Evolutionary conservation across 1,140 invertebrate genomes (phyloP), one percentile per base, ranked within the genome.

Genomic region (Lordiphosa clarofinis): DNA sequence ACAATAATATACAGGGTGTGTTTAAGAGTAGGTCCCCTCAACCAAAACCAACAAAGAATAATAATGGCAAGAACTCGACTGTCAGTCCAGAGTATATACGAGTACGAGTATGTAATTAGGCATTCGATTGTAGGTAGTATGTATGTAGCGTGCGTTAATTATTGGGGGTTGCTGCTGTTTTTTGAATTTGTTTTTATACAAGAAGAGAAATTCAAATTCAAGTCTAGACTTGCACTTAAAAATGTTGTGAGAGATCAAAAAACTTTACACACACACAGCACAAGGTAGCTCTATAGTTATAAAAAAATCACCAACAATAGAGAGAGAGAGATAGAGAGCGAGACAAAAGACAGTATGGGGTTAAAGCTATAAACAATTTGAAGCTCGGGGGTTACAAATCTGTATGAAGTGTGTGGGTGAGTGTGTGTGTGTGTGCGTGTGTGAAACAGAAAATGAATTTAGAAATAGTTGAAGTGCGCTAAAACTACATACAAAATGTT

Each of bases 291-390:
- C 72, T 60, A 69, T 63, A 61, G 47, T 38, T 13, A 38, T 3
- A 37, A 42, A 43, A 33, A 9, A 21, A 60, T 55, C 49, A 59
- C 55, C 42, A 68, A 68, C 35, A 74, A 52, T 52, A 70, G 19
- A 19, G 13, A 36, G 35, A 49, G 48, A 50, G 38, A 56, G 43
- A 78, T 46, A 79, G 55, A 60, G 38, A 57, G 40, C 12, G 12
- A 43, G 6, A 21, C 28, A 33, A 7, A 46, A 38, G 31, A 35
- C 62, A 67, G 72, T 72, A 81, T 59, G 64, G 64, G 46, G 58
- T 72, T 82, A 54, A 75, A 82, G 76, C 76, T 81, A 81, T 72
- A 50, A 82, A 82, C 72, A 82, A 71, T 64, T 64, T 62, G 44
- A 40, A 62, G 72, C 76, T 67, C 65, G 48, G 40, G 12, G 43